phyloP scores from a whole-genome alignment of 2,113 vertebrate genomes.

The Podarcis cretensis region DNA sequence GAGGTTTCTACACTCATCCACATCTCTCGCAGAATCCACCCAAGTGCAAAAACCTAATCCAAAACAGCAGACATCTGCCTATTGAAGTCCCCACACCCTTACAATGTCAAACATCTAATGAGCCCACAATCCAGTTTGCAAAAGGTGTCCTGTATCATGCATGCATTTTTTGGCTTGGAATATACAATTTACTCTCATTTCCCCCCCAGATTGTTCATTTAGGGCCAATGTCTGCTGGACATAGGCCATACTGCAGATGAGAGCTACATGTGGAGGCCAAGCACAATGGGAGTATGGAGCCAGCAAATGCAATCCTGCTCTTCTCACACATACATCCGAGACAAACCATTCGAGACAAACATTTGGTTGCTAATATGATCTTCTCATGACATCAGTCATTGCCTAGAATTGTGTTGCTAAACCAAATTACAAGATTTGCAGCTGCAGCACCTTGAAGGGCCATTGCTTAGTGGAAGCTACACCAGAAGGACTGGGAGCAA shows the following conservation, averaged over 20 bases:
- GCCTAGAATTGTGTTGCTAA: neutral
- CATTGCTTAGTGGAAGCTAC: neutral
- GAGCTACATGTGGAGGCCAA: neutral
- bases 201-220: neutral
- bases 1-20: too few species aligned
- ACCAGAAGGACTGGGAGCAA: neutral
- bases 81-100: too few species aligned
- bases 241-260: neutral
- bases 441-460: neutral
- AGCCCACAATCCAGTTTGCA: too few species aligned
- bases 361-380: neutral
- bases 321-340: neutral
- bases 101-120: too few species aligned
- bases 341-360: neutral
- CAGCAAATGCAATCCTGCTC: neutral
- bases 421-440: neutral
- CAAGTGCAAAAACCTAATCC: too few species aligned
- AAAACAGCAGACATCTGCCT: too few species aligned
- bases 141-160: too few species aligned
- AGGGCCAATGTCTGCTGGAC: neutral
- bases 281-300: neutral
- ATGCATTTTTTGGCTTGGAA: neutral
- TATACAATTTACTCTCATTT: neutral
- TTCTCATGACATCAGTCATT: neutral
- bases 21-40: too few species aligned